Percentiles rank a stretch among this genome's conserved stretches.
Conservation (phyloP, 2,797 vertebrate genomes). For the Poecilia picta region DNA sequence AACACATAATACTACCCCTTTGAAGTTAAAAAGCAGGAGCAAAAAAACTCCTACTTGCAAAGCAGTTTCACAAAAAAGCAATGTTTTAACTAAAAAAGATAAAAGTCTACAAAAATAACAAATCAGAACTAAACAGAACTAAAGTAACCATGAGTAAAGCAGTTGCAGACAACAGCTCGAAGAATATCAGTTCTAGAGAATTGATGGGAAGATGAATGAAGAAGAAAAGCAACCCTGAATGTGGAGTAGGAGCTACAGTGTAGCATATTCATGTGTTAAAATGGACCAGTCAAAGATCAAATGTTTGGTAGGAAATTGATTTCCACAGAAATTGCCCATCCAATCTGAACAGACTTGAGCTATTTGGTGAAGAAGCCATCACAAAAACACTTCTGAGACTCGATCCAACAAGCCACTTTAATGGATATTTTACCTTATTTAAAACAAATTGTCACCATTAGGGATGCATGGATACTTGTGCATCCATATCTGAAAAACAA, state of each 20-base stretch:
- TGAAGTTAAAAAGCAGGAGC: too few species aligned
- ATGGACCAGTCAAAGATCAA: background rate
- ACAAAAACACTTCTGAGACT: background rate
- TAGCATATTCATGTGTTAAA: background rate
- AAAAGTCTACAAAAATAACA: background rate
- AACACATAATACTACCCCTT: too few species aligned
- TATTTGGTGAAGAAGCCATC: background rate
- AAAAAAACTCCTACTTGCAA: too few species aligned
- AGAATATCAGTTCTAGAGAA: background rate
- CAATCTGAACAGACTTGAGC: background rate
- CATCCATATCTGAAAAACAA: conserved; percentile 2
- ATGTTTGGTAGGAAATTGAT: background rate
- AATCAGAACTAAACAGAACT: background rate
- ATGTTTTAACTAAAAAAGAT: background rate
- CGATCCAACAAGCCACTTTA: conserved; percentile 4
- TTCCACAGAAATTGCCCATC: background rate
- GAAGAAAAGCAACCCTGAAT: background rate
- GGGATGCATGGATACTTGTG: conserved; percentile 5
- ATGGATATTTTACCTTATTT: background rate
- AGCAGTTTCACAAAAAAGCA: background rate
- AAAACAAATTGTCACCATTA: background rate
- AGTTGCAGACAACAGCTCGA: background rate
- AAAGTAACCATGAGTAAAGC: background rate
- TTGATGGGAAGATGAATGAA: background rate
- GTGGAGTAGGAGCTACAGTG: background rate